Percentiles rank a stretch among this genome's conserved stretches.
phyloP scores from a whole-genome alignment of 2,113 vertebrate genomes.

The Turnix velox region DNA sequence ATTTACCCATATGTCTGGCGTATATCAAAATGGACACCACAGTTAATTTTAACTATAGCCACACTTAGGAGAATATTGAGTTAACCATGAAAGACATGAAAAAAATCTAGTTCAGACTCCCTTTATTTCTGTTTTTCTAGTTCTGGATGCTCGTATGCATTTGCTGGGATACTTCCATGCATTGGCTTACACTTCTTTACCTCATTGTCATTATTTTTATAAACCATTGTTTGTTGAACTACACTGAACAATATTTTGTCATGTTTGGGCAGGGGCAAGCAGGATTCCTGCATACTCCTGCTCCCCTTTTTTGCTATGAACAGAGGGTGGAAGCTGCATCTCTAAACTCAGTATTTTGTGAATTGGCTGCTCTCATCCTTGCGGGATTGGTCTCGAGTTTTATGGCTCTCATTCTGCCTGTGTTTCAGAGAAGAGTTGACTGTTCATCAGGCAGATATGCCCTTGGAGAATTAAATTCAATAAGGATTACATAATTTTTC shows the following conservation, averaged over 20 bases:
- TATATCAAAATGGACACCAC: background rate
- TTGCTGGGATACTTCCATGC: background rate
- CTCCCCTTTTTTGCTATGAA: background rate
- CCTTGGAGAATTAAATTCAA: constrained; percentile 16
- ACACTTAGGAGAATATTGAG: background rate
- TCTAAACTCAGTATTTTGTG: background rate
- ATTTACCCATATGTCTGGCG: background rate
- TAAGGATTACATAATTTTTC: constrained; percentile 10
- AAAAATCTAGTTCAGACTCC: background rate
- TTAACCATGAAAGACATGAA: background rate
- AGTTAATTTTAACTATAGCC: background rate
- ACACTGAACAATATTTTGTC: background rate
- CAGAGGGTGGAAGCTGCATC: background rate
- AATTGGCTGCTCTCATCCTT: background rate
- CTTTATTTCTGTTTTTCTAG: background rate
- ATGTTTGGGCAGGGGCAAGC: background rate
- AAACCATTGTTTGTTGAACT: background rate
- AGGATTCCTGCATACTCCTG: rapidly evolving
- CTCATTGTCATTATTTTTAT: background rate
- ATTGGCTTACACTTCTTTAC: background rate
- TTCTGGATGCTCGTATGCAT: background rate
- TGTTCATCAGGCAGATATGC: background rate
- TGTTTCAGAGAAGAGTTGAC: background rate
- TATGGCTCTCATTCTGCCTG: background rate
- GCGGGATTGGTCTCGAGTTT: background rate